A percentile compares a stretch with the other conserved stretches of the same genome.
Evolutionary conservation across 2,888 invertebrate genomes (phyloP).

Genomic region (Phalera bucephala): DNA sequence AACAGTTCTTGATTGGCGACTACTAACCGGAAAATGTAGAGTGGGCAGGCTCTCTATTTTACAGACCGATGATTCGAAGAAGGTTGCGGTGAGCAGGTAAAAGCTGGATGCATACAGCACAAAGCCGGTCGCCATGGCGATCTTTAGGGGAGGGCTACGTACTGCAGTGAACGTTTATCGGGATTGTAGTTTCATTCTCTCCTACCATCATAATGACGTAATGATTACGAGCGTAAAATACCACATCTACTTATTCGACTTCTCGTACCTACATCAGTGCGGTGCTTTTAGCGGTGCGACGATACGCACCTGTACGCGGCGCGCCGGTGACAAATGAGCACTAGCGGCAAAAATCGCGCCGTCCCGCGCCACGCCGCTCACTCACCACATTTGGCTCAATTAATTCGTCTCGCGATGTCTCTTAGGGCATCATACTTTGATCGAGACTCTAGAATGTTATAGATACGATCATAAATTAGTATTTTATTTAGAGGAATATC

Average conservation of each 20-base stretch:
- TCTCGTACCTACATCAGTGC: conserved; percentile 8
- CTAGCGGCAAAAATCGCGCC: conserved; percentile 73
- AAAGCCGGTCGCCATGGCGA: too few relatives aligned
- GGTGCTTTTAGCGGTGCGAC: conserved; percentile 63
- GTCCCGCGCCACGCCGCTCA: conserved; percentile 57
- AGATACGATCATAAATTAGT: conserved; percentile 3
- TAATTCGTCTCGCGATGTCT: conserved; percentile 80
- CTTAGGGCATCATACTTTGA: conserved; percentile 59
- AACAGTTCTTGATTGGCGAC: too few relatives aligned
- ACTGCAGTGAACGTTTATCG: too few relatives aligned
- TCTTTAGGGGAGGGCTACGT: too few relatives aligned
- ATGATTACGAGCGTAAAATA: conserved; percentile 5
- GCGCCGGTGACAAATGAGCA: conserved; percentile 75
- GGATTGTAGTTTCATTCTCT: too few relatives aligned
- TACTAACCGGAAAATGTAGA: too few relatives aligned
- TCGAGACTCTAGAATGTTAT: conserved; percentile 20
- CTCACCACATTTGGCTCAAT: conserved; percentile 68
- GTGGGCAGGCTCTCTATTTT: too few relatives aligned
- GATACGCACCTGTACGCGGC: conserved; percentile 61
- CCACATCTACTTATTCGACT: conserved; percentile 33
- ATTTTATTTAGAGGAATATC: too few relatives aligned
- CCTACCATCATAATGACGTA: too few relatives aligned
- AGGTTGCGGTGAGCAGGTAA: too few relatives aligned
- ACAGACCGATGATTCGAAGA: too few relatives aligned
- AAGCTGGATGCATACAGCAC: too few relatives aligned